phyloP scores from a whole-genome alignment of 2,888 invertebrate genomes.

The Psococerastis gibbosa region DNA sequence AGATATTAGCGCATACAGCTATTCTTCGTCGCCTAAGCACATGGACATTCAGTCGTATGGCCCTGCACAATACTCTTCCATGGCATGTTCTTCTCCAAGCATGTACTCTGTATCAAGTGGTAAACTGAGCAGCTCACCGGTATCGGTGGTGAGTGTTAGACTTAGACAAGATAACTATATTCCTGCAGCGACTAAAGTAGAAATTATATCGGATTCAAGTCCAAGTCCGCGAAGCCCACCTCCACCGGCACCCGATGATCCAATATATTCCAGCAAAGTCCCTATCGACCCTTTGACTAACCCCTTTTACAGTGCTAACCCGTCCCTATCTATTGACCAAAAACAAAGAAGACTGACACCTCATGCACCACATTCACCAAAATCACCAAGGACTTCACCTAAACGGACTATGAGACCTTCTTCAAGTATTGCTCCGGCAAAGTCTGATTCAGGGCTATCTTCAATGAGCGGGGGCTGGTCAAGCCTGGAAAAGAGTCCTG shows the following conservation, averaged over 20 bases:
- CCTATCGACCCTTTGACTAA: constrained; percentile 23
- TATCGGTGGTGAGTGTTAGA: constrained; percentile 25
- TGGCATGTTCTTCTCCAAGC: constrained; percentile 31
- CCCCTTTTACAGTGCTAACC: constrained; percentile 19
- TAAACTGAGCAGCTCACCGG: constrained; percentile 11
- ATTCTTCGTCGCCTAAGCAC: constrained; percentile 3
- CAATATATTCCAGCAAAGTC: constrained; percentile 19
- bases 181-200: constrained; percentile 9
- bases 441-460: constrained; percentile 71
- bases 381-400: constrained; percentile 51
- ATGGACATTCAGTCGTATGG: constrained; percentile 9
- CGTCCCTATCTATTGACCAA: constrained; percentile 20
- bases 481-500: constrained; percentile 67
- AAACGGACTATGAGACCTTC: constrained; percentile 41
- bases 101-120: constrained; percentile 31
- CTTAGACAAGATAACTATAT: constrained; percentile 43
- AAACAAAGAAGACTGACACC: constrained; percentile 39
- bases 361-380: constrained; percentile 41
- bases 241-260: constrained; percentile 59
- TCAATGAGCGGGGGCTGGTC: constrained; percentile 79
- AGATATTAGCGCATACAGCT: neutral
- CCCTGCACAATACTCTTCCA: constrained; percentile 29
- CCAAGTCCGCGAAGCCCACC: constrained; percentile 51
- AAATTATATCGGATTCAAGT: constrained; percentile 15
- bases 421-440: constrained; percentile 46